Conservation (phyloP, 2,797 vertebrate species). For the Lagocephalus sceleratus region DNA sequence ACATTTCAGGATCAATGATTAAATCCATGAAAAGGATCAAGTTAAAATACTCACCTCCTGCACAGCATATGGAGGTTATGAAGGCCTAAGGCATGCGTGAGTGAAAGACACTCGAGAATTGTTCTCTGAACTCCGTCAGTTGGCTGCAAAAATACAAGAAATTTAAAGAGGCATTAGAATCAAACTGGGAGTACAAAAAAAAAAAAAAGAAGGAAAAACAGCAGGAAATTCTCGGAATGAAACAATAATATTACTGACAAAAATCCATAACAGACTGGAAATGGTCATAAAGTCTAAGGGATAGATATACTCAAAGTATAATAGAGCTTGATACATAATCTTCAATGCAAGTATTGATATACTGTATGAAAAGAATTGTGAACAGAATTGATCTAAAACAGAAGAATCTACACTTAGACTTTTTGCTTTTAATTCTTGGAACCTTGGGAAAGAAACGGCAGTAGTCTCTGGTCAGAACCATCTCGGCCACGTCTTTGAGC, state of each 20-base stretch:
- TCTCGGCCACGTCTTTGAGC: conserved; percentile 87
- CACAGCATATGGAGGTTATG: conserved; percentile 84
- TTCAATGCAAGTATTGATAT: too few relatives aligned
- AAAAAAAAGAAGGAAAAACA: background rate
- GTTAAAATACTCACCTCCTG: conserved; percentile 80
- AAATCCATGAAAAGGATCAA: too few relatives aligned
- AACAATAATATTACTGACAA: conserved; percentile 15
- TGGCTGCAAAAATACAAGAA: conserved; percentile 65
- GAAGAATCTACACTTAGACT: too few relatives aligned
- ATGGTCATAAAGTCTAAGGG: too few relatives aligned
- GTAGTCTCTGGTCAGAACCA: conserved; percentile 89
- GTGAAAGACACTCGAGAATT: conserved; percentile 87
- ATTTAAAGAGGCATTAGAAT: too few relatives aligned
- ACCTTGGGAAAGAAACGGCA: conserved; percentile 90
- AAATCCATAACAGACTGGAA: too few relatives aligned
- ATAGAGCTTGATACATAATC: too few relatives aligned
- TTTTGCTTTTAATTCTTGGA: conserved; percentile 7
- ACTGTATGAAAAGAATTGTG: too few relatives aligned
- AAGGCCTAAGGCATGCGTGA: conserved; percentile 84
- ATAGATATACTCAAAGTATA: too few relatives aligned
- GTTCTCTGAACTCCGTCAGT: conserved; percentile 82
- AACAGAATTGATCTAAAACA: too few relatives aligned
- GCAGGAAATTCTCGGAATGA: background rate
- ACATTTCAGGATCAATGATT: too few relatives aligned
- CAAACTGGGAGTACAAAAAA: background rate